These are phyloP conservation scores for Antheraea assamensis DNA, from an alignment of 2,888 invertebrate species.

Conservation along the genomic window DNA sequence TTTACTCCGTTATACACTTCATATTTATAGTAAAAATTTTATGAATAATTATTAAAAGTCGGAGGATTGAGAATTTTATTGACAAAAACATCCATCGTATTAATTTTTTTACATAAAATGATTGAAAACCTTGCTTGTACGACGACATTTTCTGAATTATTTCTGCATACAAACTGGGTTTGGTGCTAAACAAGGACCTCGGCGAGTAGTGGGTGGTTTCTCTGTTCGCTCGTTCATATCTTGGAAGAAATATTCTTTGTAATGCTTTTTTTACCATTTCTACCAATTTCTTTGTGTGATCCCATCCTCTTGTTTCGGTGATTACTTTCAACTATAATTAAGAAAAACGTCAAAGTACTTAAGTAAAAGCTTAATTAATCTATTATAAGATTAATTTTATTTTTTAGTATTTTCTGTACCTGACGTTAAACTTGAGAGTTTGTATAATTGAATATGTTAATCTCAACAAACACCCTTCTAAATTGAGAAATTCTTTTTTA, in stretches of 20 bases:
- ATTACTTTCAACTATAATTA: conserved; percentile 89
- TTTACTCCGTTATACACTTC: too few species aligned
- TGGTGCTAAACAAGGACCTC: conserved; percentile 72
- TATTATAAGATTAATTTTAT: too few species aligned
- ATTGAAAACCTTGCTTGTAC: neutral
- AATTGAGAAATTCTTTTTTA: too few species aligned
- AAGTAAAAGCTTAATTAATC: neutral
- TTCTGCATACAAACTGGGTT: conserved; percentile 76
- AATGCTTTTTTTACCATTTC: conserved; percentile 79
- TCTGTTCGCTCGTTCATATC: conserved; percentile 51
- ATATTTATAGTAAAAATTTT: too few species aligned
- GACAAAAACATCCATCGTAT: neutral
- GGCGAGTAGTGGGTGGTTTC: conserved; percentile 46
- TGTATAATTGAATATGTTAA: too few species aligned
- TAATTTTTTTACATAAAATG: neutral
- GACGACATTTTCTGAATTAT: conserved; percentile 33
- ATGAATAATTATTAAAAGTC: too few species aligned
- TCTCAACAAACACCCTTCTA: too few species aligned
- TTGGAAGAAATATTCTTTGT: conserved; percentile 82
- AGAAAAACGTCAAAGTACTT: conserved; percentile 4
- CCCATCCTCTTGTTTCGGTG: conserved; percentile 92
- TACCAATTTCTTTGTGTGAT: conserved; percentile 84
- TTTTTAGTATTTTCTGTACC: too few species aligned
- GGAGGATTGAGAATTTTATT: neutral
- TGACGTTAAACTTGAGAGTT: too few species aligned